Base-by-base conservation (phyloP, 1,140 invertebrate species). In the Ceratosolen fusciceps region DNA sequence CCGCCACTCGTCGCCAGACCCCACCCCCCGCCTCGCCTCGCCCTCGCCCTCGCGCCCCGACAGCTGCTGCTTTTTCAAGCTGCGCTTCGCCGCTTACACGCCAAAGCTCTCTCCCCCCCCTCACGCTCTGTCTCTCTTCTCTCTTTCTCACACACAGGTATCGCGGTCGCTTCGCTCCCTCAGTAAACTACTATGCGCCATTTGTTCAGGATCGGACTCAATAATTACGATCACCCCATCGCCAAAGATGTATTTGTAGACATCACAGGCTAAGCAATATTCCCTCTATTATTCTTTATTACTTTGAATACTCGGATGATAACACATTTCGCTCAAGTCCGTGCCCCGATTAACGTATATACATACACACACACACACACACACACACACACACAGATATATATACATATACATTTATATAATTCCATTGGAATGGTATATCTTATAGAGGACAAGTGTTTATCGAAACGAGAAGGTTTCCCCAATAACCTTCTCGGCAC, bases 21-120 rank as follows among this genome's bases (percentile, higher is more conserved):
- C 31, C 60, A n/a, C 1, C 14, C 29, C 60, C 24, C 39, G 1
- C 39, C 60, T 31, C 62, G n/a, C 62, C 62, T n/a, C 34, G 34
- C 29, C 29, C n/a, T n/a, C 5, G 5, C 16, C 31, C 60, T 37
- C 1, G 2, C 29, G 31, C 24, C 39, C 0, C 3, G 29, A 39
- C 52, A 74, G 14, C 52, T 58, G 49, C 62, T 26, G 49, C 74
- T 68, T 77, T 68, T 68, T 68, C 49, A 47, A 56, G 67, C 39
- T 70, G 67, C n/a, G 67, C n/a, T 70, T 26, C 2, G 12, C 39
- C 67, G 67, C 8, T 68, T 68, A 29, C 47, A 68, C 39, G 39
- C 37, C 29, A 47, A 43, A 68, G 16, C 67, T 68, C 9, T n/a
- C 14, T 67, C 1, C 19, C n/a, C n/a, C n/a, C n/a, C n/a, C n/a